phyloP scores from a whole-genome alignment of 1,140 invertebrate genomes.

The Lethrus apterus region DNA sequence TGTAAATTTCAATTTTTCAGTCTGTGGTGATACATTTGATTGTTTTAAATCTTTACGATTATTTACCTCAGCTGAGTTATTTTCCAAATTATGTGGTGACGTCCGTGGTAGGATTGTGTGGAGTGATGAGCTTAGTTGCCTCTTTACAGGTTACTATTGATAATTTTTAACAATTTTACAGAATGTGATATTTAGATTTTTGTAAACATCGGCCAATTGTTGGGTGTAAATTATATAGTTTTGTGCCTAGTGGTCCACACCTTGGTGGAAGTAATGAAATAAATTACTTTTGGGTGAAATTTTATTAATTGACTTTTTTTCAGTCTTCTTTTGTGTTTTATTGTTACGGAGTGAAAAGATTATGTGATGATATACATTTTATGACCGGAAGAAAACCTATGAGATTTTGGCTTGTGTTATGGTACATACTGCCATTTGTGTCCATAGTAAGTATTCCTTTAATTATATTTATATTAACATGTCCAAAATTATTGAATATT shows the following conservation, averaged over 20 bases:
- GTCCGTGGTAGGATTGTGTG: constrained; percentile 10
- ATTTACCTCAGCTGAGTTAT: constrained; percentile 15
- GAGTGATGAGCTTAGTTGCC: constrained; percentile 9
- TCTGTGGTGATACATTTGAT: constrained; percentile 17
- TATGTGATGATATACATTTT: constrained; percentile 16
- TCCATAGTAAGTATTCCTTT: constrained; percentile 9
- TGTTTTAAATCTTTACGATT: constrained; percentile 17
- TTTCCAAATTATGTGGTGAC: constrained; percentile 14
- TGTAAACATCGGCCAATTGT: background rate
- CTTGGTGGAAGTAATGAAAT: constrained; percentile 8
- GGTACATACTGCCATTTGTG: constrained; percentile 8
- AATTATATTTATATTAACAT: background rate
- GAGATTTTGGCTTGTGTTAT: constrained; percentile 9
- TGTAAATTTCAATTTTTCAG: background rate
- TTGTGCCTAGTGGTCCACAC: constrained; percentile 1
- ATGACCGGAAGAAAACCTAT: constrained; percentile 11
- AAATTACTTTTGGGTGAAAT: background rate
- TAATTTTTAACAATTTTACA: background rate
- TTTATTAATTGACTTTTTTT: background rate
- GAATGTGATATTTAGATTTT: constrained; percentile 6
- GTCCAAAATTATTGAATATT: no score
- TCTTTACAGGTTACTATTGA: background rate
- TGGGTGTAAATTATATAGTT: constrained; percentile 11
- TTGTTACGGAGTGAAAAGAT: constrained; percentile 9
- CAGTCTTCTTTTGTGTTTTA: constrained; percentile 11